phyloP scores from a whole-genome alignment of 1,140 invertebrate genomes.

The Drosophila mayri region DNA sequence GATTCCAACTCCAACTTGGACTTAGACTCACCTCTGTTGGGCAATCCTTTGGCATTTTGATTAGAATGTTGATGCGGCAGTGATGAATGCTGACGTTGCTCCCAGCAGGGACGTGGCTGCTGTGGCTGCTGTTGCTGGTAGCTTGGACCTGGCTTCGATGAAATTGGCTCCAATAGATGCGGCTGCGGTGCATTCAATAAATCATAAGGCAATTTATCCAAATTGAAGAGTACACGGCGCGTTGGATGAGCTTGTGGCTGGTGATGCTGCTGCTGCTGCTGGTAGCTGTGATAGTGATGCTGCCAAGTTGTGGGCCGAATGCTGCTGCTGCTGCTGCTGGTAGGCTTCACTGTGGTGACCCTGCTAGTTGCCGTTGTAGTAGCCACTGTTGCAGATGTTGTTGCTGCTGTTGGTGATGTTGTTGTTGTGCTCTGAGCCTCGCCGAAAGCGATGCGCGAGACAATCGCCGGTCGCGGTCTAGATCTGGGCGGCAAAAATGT shows the following conservation, averaged over 20 bases:
- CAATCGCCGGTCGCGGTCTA: slow-evolving; percentile 83
- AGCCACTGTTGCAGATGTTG: slow-evolving; percentile 1
- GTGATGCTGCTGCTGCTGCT: slow-evolving; percentile 54
- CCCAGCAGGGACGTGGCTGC: slow-evolving; percentile 51
- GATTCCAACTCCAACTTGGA: slow-evolving; percentile 27
- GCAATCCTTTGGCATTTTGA: slow-evolving; percentile 85
- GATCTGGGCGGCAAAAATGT: slow-evolving; percentile 74
- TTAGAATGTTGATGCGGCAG: slow-evolving; percentile 85
- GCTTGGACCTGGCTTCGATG: slow-evolving; percentile 70
- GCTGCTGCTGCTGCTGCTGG: slow-evolving; percentile 47
- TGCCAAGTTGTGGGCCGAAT: slow-evolving; percentile 64
- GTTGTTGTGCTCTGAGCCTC: slow-evolving; percentile 68
- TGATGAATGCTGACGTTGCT: slow-evolving; percentile 82
- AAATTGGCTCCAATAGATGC: slow-evolving; percentile 73
- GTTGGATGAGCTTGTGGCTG: slow-evolving; percentile 42
- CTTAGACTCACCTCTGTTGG: slow-evolving; percentile 78
- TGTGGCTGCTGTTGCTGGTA: slow-evolving; percentile 60
- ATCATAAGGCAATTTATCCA: slow-evolving; percentile 85
- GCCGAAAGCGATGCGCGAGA: slow-evolving; percentile 84
- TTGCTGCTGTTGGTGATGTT: slow-evolving; percentile 50
- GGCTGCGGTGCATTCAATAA: slow-evolving; percentile 83
- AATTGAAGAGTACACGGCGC: slow-evolving; percentile 84
- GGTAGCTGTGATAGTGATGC: slow-evolving; percentile 71
- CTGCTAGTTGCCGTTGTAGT: slow-evolving; percentile 37
- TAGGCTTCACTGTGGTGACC: slow-evolving; percentile 37